A percentile compares a stretch with the other conserved stretches of the same genome.
These are phyloP conservation scores for Carassius carassius DNA, from an alignment of 2,113 vertebrate genomes.

Conservation along the genomic window DNA sequence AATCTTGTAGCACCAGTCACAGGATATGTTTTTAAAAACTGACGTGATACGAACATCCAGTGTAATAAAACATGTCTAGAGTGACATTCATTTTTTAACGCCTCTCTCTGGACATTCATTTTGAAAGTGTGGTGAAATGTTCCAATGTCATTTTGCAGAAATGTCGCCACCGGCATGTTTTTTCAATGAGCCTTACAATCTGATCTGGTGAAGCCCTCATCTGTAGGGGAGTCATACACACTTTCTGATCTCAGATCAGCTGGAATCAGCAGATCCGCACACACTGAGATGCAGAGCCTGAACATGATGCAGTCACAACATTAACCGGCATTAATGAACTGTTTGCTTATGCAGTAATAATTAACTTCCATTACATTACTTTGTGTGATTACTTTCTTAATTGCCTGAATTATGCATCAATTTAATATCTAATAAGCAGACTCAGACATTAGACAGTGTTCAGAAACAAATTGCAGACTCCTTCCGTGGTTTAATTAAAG, in stretches of 20 bases:
- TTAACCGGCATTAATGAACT: conserved; percentile 99
- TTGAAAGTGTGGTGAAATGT: background rate
- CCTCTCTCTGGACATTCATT: background rate
- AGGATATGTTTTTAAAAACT: too few relatives aligned
- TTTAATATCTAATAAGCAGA: conserved; percentile 99
- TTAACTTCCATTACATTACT: conserved; percentile 99
- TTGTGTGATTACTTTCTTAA: conserved; percentile 99
- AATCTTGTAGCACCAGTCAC: too few relatives aligned
- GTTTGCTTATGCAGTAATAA: conserved; percentile 99
- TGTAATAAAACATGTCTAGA: too few relatives aligned
- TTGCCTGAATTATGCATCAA: conserved; percentile 99
- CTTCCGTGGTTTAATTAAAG: conserved; percentile 99
- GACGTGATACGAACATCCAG: too few relatives aligned
- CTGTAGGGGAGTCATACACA: conserved; percentile 73
- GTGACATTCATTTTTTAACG: background rate
- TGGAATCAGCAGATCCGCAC: conserved; percentile 77
- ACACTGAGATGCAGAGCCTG: conserved; percentile 81
- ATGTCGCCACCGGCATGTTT: background rate
- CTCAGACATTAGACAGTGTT: conserved; percentile 99
- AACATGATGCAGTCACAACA: conserved; percentile 95
- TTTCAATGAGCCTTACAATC: background rate
- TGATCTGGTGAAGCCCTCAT: conserved; percentile 31
- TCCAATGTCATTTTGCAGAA: background rate
- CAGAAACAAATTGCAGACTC: conserved; percentile 98
- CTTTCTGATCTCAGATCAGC: conserved; percentile 78